Percentiles rank a stretch among this genome's conserved stretches.
phyloP scores from a whole-genome alignment of 1,140 invertebrate genomes.

The Trachymyrmex cornetzi region DNA sequence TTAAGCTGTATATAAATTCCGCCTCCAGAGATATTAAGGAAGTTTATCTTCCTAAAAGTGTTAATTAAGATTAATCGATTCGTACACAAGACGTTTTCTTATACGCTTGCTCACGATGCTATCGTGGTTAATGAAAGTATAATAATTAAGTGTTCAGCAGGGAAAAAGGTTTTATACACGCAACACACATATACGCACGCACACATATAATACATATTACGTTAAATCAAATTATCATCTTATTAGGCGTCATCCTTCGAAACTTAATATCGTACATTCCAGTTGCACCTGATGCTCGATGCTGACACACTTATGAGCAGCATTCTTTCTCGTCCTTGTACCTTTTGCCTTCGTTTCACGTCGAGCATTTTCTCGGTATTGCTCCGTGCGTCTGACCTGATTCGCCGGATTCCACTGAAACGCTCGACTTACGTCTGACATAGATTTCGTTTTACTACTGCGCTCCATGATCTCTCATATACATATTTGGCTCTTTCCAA shows the following conservation, averaged over 20 bases:
- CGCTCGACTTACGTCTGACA: slow-evolving; percentile 45
- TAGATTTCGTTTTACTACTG: slow-evolving; percentile 50
- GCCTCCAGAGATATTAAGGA: neutral
- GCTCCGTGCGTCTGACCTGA: slow-evolving; percentile 52
- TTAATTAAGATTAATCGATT: slow-evolving; percentile 57
- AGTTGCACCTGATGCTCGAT: slow-evolving; percentile 17
- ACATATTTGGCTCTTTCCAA: slow-evolving; percentile 18
- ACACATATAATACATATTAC: neutral
- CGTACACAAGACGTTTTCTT: neutral
- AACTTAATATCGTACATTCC: slow-evolving; percentile 39
- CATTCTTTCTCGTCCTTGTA: slow-evolving; percentile 50
- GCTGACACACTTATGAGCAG: slow-evolving; percentile 51
- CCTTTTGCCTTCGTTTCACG: slow-evolving; percentile 31
- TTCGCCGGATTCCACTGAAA: slow-evolving; percentile 43
- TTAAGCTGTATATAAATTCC: neutral
- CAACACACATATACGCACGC: neutral
- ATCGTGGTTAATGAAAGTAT: slow-evolving; percentile 26
- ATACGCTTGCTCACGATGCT: neutral
- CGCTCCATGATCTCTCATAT: slow-evolving; percentile 5
- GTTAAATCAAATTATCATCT: slow-evolving; percentile 11
- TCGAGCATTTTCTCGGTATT: slow-evolving; percentile 47
- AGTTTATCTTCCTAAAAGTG: slow-evolving; percentile 9
- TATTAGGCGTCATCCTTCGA: neutral
- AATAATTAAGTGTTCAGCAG: slow-evolving; percentile 2
- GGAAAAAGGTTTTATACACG: neutral